phyloP scores from a whole-genome alignment of 2,113 vertebrate species.

The Recurvirostra avosetta region DNA sequence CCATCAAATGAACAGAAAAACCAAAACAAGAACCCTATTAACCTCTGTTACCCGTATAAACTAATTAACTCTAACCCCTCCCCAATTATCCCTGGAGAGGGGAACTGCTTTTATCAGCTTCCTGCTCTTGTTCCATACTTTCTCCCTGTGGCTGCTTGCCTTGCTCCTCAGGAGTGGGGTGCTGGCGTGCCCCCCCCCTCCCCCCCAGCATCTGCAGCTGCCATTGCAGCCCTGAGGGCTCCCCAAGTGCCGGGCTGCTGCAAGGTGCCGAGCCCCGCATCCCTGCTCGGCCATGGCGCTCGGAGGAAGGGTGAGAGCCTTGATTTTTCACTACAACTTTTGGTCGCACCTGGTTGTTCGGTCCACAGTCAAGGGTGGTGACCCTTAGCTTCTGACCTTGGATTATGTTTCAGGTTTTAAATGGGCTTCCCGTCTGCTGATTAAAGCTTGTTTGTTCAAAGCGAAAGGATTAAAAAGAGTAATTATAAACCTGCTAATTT shows the following conservation, averaged over 20 bases:
- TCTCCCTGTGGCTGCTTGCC: background rate
- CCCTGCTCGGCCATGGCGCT: background rate
- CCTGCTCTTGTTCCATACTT: background rate
- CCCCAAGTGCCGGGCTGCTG: background rate
- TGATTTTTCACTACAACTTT: background rate
- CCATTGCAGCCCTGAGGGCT: background rate
- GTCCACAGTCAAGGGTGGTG: slow-evolving; percentile 62
- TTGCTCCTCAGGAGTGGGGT: background rate
- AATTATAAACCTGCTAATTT: slow-evolving; percentile 62
- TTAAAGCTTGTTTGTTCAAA: slow-evolving; percentile 69
- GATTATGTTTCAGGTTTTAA: slow-evolving; percentile 65
- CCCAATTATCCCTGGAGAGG: slow-evolving; percentile 25
- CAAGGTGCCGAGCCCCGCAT: background rate
- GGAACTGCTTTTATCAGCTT: slow-evolving; percentile 19
- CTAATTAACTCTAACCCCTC: slow-evolving; percentile 51
- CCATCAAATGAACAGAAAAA: slow-evolving; percentile 43
- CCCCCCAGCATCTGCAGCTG: background rate
- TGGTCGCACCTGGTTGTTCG: slow-evolving; percentile 69
- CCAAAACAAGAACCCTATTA: slow-evolving; percentile 62
- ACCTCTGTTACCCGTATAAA: slow-evolving; percentile 44
- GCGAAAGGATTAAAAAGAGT: slow-evolving; percentile 56
- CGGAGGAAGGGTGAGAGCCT: background rate
- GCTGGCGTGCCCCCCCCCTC: background rate
- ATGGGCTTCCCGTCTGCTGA: slow-evolving; percentile 65
- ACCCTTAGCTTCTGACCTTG: slow-evolving; percentile 70